Percentiles rank a stretch among this genome's conserved stretches.
Conservation (phyloP, 2,113 vertebrate genomes). For the Neodontobutis hainanensis region DNA sequence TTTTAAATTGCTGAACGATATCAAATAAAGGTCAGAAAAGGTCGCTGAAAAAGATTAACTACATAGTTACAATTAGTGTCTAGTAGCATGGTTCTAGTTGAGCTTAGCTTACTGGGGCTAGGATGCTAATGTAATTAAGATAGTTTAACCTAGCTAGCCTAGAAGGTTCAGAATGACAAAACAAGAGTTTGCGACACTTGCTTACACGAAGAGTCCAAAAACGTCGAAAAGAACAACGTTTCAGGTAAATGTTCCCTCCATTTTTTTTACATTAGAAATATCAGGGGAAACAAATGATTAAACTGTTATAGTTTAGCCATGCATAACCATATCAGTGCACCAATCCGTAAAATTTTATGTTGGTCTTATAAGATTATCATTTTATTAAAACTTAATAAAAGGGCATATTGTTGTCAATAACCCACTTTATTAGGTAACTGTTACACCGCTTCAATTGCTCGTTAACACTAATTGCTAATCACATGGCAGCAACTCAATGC, state of each 20-base stretch:
- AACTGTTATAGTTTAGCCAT: neutral
- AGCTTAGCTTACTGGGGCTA: slow-evolving; percentile 16
- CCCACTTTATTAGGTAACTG: too few species aligned
- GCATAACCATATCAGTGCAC: too few species aligned
- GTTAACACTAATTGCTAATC: too few species aligned
- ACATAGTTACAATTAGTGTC: neutral
- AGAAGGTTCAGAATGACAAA: slow-evolving; percentile 55
- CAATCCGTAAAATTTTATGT: too few species aligned
- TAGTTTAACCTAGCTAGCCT: neutral
- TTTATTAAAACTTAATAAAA: too few species aligned
- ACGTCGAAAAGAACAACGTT: slow-evolving; percentile 85
- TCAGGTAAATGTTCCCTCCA: slow-evolving; percentile 75
- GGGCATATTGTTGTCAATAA: too few species aligned
- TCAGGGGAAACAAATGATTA: neutral
- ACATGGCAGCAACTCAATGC: too few species aligned
- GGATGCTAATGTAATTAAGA: slow-evolving; percentile 35
- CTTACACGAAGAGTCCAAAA: slow-evolving; percentile 84
- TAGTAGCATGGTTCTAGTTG: neutral
- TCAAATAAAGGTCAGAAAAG: neutral
- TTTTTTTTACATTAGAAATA: neutral
- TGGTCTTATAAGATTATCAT: too few species aligned
- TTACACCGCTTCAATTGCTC: too few species aligned
- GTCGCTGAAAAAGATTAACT: rapidly evolving
- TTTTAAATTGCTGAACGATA: neutral
- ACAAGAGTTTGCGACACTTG: slow-evolving; percentile 78